Evolutionary conservation across 2,888 invertebrate species (phyloP).

Genomic region (Agrotis puta): DNA sequence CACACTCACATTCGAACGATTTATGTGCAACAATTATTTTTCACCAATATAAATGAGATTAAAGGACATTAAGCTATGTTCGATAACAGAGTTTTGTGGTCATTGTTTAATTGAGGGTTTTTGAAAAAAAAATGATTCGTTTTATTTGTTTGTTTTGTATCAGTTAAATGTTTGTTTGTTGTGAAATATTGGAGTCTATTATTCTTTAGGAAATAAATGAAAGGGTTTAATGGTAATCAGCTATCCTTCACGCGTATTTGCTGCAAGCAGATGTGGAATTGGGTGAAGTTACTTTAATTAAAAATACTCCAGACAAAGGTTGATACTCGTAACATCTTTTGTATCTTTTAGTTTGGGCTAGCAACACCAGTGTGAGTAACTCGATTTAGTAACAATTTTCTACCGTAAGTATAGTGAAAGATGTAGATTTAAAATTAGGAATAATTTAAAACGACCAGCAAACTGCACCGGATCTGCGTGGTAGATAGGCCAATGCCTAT

Average conservation of each 20-base stretch:
- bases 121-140: constrained; percentile 38
- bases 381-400: neutral
- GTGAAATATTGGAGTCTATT: constrained; percentile 23
- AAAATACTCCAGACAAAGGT: neutral
- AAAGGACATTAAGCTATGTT: constrained; percentile 64
- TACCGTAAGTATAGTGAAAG: neutral
- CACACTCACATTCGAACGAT: constrained; percentile 73
- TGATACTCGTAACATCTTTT: too few relatives aligned
- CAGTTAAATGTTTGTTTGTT: constrained; percentile 23
- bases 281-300: neutral
- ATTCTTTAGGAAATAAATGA: constrained; percentile 27
- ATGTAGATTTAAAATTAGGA: neutral
- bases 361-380: neutral
- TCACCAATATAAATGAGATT: constrained; percentile 71
- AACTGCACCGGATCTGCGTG: too few relatives aligned
- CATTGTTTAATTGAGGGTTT: constrained; percentile 44
- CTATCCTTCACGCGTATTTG: neutral
- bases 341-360: neutral
- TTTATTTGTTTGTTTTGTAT: constrained; percentile 32
- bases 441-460: too few relatives aligned
- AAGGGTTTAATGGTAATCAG: neutral
- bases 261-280: neutral
- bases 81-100: constrained; percentile 61
- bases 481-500: too few relatives aligned
- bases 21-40: constrained; percentile 83